A percentile compares a stretch with the other conserved stretches of the same genome.
phyloP scores from a whole-genome alignment of 2,797 vertebrate species.

The Lagocephalus sceleratus region DNA sequence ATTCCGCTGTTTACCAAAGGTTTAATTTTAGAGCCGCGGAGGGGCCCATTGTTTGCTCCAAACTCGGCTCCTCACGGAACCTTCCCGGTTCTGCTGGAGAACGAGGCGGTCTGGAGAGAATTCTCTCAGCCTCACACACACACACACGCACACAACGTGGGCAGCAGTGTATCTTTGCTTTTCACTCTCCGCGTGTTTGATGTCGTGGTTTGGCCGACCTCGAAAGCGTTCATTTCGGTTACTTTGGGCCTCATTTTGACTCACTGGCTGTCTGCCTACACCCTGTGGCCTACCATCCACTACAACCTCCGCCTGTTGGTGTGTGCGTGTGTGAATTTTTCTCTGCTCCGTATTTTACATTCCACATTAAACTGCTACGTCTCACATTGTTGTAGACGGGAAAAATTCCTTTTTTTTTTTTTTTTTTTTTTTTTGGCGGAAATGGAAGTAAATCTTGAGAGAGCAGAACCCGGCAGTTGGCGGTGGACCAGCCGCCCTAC shows the following conservation, averaged over 20 bases:
- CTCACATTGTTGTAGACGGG: conserved; percentile 28
- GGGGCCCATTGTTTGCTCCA: conserved; percentile 34
- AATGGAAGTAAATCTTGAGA: conserved; percentile 38
- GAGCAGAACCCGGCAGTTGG: conserved; percentile 15
- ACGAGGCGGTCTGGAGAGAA: conserved; percentile 42
- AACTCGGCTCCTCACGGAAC: conserved; percentile 36
- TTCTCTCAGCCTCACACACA: not conserved
- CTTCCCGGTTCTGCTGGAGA: conserved; percentile 28
- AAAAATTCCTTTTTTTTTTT: conserved; percentile 46
- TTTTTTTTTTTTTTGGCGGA: conserved; percentile 57
- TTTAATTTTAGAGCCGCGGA: conserved; percentile 10
- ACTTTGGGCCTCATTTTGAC: conserved; percentile 71
- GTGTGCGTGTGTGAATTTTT: conserved; percentile 30
- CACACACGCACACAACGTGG: conserved; percentile 47
- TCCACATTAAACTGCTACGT: conserved; percentile 40
- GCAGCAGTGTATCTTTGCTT: conserved; percentile 43
- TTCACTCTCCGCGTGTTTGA: conserved; percentile 71
- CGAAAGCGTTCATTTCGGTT: conserved; percentile 85
- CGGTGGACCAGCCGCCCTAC: conserved; percentile 22
- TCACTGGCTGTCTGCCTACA: conserved; percentile 84
- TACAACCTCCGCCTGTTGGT: conserved; percentile 49
- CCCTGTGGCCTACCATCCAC: conserved; percentile 77
- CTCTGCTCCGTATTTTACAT: conserved; percentile 34
- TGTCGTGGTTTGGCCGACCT: conserved; percentile 87
- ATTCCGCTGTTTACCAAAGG: conserved; percentile 23